Evolutionary conservation across 1,140 invertebrate species (phyloP).

Genomic region (Lasaia peninsularis): DNA sequence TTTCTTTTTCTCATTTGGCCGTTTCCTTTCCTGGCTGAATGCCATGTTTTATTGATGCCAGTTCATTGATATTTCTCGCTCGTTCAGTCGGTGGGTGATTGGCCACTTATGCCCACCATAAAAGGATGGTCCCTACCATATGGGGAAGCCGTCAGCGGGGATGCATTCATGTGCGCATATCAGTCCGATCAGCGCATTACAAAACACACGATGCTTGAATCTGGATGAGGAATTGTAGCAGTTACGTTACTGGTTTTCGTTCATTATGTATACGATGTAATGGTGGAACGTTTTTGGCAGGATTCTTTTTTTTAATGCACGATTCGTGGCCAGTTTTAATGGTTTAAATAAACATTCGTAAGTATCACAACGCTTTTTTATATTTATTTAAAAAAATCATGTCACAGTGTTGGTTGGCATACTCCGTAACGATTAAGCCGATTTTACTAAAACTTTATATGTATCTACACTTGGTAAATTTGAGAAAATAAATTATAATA

Average conservation of each 20-base stretch:
- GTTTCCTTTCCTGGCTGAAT: conserved; percentile 72
- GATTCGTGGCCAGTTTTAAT: neutral
- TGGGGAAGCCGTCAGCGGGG: conserved; percentile 67
- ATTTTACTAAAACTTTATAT: too few species aligned
- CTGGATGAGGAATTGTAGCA: conserved; percentile 35
- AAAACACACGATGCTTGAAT: conserved; percentile 64
- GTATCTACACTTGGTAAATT: too few species aligned
- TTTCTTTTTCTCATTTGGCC: conserved; percentile 74
- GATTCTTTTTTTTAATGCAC: conserved; percentile 6
- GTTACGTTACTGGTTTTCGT: conserved; percentile 23
- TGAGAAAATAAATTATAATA: too few species aligned
- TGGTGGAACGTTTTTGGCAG: conserved; percentile 8
- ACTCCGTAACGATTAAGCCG: too few species aligned
- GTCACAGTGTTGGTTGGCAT: too few species aligned
- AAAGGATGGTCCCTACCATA: conserved; percentile 73
- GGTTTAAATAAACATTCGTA: too few species aligned
- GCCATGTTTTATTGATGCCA: conserved; percentile 76
- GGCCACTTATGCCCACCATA: conserved; percentile 73
- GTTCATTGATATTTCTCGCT: conserved; percentile 75
- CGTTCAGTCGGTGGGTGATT: conserved; percentile 73
- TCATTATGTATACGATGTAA: conserved; percentile 23
- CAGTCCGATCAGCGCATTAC: conserved; percentile 54
- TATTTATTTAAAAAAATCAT: too few species aligned
- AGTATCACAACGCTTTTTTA: too few species aligned
- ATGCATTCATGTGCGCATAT: conserved; percentile 72